phyloP scores from a whole-genome alignment of 2,888 invertebrate species.

The Orchesellides sinensis region DNA sequence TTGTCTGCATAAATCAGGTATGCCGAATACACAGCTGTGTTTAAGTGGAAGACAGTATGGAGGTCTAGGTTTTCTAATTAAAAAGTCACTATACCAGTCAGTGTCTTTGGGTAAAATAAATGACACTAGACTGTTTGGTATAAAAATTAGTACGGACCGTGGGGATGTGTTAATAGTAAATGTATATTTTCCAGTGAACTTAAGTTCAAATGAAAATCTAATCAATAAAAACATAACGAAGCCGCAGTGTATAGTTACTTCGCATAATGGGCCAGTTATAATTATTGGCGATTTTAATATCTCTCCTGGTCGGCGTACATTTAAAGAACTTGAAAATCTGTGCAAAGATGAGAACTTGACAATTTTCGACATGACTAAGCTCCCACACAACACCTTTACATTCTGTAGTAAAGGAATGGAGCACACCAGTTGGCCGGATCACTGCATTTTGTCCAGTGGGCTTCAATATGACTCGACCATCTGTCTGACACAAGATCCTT shows the following conservation, averaged over 20 bases:
- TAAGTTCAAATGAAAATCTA: neutral
- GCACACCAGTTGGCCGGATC: slow-evolving; percentile 5
- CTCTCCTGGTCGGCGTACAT: neutral
- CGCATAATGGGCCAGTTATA: slow-evolving; percentile 1
- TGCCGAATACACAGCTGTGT: neutral
- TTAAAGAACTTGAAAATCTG: neutral
- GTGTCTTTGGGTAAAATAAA: neutral
- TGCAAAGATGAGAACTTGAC: neutral
- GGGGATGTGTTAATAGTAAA: neutral
- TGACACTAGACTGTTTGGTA: neutral
- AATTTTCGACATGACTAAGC: neutral
- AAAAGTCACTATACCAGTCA: neutral
- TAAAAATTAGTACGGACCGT: neutral
- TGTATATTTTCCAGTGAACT: slow-evolving; percentile 10
- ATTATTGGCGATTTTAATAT: slow-evolving; percentile 25
- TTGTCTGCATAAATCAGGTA: neutral
- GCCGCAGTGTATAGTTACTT: neutral
- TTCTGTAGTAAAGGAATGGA: neutral
- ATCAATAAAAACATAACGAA: neutral
- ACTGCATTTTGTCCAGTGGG: neutral
- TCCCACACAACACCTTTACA: neutral
- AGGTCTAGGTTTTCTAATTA: neutral
- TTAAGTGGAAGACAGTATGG: neutral
- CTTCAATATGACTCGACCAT: neutral
- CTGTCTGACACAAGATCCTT: neutral